Percentiles rank a stretch among this genome's conserved stretches.
Evolutionary conservation across 2,797 vertebrate species (phyloP).

Genomic region (Chromobotia macracanthus): DNA sequence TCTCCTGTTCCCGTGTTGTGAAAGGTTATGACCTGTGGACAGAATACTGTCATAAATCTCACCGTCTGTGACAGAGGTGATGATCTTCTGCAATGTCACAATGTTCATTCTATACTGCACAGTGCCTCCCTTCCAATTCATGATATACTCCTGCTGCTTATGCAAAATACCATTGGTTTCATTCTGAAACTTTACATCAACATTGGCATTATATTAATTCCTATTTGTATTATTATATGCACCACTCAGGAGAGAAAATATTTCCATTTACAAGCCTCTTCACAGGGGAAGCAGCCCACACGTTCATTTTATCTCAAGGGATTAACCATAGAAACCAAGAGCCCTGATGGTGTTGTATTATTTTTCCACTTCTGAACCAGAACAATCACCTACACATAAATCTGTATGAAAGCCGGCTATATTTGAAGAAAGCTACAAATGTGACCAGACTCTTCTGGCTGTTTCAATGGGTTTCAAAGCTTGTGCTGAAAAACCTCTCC

Average conservation of each 20-base stretch:
- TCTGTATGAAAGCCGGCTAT: not conserved
- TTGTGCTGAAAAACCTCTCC: slow-evolving; percentile 79
- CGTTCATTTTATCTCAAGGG: slow-evolving; percentile 26
- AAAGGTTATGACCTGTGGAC: slow-evolving; percentile 6
- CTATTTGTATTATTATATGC: no score
- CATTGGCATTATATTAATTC: not conserved
- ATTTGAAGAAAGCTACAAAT: not conserved
- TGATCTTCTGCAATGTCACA: slow-evolving; percentile 32
- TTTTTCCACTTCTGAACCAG: slow-evolving; percentile 5
- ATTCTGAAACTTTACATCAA: not conserved
- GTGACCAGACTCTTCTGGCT: not conserved
- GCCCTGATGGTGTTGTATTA: slow-evolving; percentile 21
- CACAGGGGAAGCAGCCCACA: slow-evolving; percentile 12
- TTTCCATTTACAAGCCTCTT: slow-evolving; percentile 36
- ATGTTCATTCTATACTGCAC: slow-evolving; percentile 7
- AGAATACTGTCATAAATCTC: slow-evolving; percentile 28
- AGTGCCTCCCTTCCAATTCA: not conserved
- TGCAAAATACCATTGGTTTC: not conserved
- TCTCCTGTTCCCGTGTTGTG: slow-evolving; percentile 67
- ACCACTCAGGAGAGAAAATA: slow-evolving; percentile 6
- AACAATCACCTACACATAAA: not conserved
- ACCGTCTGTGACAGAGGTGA: slow-evolving; percentile 60
- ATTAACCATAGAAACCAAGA: slow-evolving; percentile 13
- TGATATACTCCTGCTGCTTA: not conserved
- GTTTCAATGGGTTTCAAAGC: slow-evolving; percentile 62